Percentiles rank a stretch among this genome's conserved stretches.
Conservation (phyloP, 2,113 vertebrate species). For the Beaufortia kweichowensis region DNA sequence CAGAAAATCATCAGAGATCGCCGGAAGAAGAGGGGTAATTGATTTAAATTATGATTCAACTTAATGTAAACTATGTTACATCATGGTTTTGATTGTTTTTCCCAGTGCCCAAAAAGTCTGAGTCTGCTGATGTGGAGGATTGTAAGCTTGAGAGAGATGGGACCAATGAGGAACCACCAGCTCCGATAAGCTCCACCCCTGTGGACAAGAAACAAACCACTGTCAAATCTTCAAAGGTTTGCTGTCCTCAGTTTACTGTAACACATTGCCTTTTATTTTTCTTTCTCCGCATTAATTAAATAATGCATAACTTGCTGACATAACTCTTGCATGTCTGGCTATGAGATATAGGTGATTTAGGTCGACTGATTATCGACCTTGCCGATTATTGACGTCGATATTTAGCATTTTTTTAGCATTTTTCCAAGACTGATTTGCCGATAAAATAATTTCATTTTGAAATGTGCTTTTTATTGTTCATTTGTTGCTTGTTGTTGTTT, state of each 20-base stretch:
- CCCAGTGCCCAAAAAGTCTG: constrained; percentile 89
- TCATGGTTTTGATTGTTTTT: constrained; percentile 6
- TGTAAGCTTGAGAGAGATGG: constrained; percentile 91
- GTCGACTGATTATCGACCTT: no score
- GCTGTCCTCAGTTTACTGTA: not conserved
- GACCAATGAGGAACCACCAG: constrained; percentile 85
- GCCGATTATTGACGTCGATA: no score
- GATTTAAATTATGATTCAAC: not conserved
- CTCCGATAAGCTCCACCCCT: constrained; percentile 81
- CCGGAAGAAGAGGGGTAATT: constrained; percentile 85
- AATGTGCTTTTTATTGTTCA: no score
- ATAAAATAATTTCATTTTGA: no score
- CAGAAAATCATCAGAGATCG: constrained; percentile 93
- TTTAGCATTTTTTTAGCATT: no score
- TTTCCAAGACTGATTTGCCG: no score
- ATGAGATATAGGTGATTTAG: no score
- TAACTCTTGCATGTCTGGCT: not conserved
- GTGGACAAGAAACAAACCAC: constrained; percentile 85
- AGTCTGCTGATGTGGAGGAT: constrained; percentile 89
- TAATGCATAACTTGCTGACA: constrained; percentile 2
- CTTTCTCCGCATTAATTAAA: not conserved
- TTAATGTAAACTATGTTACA: not conserved
- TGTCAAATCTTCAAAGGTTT: constrained; percentile 87
- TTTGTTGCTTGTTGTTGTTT: no score
- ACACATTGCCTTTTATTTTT: not conserved